These are phyloP conservation scores for Melanogrammus aeglefinus DNA, from an alignment of 2,797 vertebrate genomes.

Conservation along the genomic window DNA sequence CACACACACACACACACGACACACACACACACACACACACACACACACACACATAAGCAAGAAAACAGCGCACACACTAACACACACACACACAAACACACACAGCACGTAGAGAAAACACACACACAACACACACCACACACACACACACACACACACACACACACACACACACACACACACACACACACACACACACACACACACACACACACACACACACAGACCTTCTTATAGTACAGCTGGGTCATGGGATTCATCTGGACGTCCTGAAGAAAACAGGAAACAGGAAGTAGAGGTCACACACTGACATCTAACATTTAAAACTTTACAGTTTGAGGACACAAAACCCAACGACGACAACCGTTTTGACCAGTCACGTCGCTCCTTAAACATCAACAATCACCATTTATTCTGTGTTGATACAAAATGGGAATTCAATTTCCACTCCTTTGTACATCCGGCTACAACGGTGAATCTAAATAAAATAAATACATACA, in stretches of 20 bases:
- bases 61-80: no score
- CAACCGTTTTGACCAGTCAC: background rate
- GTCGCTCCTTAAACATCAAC: no score
- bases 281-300: slow-evolving; percentile 4
- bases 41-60: background rate
- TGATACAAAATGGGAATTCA: no score
- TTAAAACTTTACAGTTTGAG: background rate
- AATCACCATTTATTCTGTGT: no score
- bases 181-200: slow-evolving; percentile 3
- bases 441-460: no score
- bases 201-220: slow-evolving; percentile 1
- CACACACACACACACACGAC: background rate
- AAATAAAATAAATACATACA: no score
- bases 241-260: slow-evolving; percentile 82
- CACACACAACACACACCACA: slow-evolving; percentile 64
- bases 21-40: background rate
- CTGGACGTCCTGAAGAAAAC: slow-evolving; percentile 32
- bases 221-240: slow-evolving; percentile 93
- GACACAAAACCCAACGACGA: background rate
- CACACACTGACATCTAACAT: background rate
- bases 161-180: background rate
- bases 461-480: no score
- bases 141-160: background rate
- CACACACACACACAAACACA: background rate
- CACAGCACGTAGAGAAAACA: no score